Evolutionary conservation across 2,888 invertebrate species (phyloP).

Genomic region (Cerastoderma edule): DNA sequence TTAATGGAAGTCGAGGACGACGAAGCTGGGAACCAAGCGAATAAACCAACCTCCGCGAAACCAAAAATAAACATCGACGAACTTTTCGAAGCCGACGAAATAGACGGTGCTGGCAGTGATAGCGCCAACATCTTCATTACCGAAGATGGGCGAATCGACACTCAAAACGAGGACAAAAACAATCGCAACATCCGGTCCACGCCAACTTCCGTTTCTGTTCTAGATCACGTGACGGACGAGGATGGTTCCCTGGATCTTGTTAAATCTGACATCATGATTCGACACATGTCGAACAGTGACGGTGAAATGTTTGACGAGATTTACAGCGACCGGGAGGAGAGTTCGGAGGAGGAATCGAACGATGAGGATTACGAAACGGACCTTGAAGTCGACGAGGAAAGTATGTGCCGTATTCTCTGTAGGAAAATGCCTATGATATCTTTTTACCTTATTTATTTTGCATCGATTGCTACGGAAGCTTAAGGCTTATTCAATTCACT

Average conservation of each 20-base stretch:
- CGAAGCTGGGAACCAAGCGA: background rate
- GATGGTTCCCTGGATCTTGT: background rate
- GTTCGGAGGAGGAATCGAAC: constrained; percentile 55
- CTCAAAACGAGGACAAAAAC: constrained; percentile 5
- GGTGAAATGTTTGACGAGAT: constrained; percentile 59
- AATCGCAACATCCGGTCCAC: constrained; percentile 9
- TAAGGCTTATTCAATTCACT: no score
- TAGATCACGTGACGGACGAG: background rate
- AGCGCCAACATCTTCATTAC: constrained; percentile 46
- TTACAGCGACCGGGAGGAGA: constrained; percentile 56
- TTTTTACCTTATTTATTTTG: no score
- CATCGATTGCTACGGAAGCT: no score
- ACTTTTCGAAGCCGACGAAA: constrained; percentile 53
- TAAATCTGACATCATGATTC: constrained; percentile 4
- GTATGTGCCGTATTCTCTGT: no score
- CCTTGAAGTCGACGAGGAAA: constrained; percentile 75
- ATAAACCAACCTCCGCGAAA: constrained; percentile 6
- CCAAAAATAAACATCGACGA: constrained; percentile 2
- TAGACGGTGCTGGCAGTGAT: constrained; percentile 46
- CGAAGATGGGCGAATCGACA: constrained; percentile 16
- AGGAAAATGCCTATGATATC: no score
- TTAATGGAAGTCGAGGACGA: constrained; percentile 55
- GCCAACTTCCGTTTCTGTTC: background rate
- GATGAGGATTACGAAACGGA: constrained; percentile 78
- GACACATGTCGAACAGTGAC: constrained; percentile 44